Conservation (phyloP, 2,113 vertebrate species). For the Spea bombifrons region DNA sequence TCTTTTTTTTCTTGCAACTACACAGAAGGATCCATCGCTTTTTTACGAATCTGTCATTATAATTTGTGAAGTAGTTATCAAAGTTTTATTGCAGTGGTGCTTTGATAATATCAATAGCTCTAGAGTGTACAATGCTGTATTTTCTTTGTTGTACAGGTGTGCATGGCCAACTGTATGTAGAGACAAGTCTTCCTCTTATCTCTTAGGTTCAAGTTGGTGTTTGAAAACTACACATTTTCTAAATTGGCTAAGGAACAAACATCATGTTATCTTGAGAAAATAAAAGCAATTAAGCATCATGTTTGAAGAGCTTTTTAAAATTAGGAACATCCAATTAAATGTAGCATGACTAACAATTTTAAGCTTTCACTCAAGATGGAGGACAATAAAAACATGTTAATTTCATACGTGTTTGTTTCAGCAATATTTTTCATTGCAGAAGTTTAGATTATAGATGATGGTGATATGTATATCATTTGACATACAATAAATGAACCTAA, state of each 20-base stretch:
- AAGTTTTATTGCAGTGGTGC: background rate
- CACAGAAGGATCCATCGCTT: constrained; percentile 1
- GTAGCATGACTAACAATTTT: too few relatives aligned
- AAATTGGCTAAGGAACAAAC: background rate
- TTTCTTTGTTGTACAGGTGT: background rate
- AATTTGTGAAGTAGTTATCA: background rate
- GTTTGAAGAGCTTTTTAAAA: background rate
- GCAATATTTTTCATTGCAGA: too few relatives aligned
- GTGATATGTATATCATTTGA: too few relatives aligned
- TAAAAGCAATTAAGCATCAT: background rate
- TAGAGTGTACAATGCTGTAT: constrained; percentile 2
- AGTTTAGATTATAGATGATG: too few relatives aligned
- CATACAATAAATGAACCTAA: too few relatives aligned
- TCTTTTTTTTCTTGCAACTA: constrained; percentile 3
- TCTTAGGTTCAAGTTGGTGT: background rate
- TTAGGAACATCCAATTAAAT: background rate
- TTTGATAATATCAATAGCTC: constrained; percentile 5
- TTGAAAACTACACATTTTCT: background rate
- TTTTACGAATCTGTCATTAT: constrained; percentile 9
- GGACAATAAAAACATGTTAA: too few relatives aligned
- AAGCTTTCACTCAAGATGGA: too few relatives aligned
- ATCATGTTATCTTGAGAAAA: background rate
- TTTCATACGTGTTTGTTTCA: too few relatives aligned
- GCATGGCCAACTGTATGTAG: background rate
- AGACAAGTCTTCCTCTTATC: background rate